Conservation (phyloP, 2,113 vertebrate species). For the Limanda limanda region DNA sequence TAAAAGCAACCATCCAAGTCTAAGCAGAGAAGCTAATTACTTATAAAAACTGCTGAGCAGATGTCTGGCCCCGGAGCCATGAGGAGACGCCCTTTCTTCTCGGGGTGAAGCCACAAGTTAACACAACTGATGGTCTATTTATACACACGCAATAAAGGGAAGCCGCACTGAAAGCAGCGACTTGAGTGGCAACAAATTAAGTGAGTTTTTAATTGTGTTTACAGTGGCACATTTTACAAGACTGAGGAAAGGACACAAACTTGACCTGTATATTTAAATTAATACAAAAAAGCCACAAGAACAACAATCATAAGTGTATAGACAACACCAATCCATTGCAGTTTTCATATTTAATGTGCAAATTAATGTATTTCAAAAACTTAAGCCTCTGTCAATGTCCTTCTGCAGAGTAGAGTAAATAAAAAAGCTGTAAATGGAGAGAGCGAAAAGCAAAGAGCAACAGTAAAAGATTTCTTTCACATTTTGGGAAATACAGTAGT, state of each 20-base stretch:
- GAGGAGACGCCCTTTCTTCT: slow-evolving; percentile 45
- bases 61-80: slow-evolving; percentile 60
- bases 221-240: background rate
- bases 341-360: too few species aligned
- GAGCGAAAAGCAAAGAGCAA: too few species aligned
- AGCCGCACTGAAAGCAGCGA: background rate
- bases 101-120: slow-evolving; percentile 41
- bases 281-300: too few species aligned
- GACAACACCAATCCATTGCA: too few species aligned
- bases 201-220: background rate
- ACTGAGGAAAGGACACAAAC: background rate
- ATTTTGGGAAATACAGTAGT: too few species aligned
- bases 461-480: too few species aligned
- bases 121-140: slow-evolving; percentile 34
- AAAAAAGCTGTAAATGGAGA: too few species aligned
- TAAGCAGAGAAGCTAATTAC: slow-evolving; percentile 71
- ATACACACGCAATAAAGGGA: slow-evolving; percentile 4
- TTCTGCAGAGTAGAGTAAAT: too few species aligned
- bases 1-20: slow-evolving; percentile 72
- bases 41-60: slow-evolving; percentile 72
- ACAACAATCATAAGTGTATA: too few species aligned
- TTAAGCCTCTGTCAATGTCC: too few species aligned
- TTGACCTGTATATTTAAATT: too few species aligned
- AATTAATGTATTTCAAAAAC: too few species aligned
- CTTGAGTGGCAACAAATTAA: slow-evolving; percentile 14